phyloP scores from a whole-genome alignment of 1,140 invertebrate genomes.

The Drosophila pallidifrons region DNA sequence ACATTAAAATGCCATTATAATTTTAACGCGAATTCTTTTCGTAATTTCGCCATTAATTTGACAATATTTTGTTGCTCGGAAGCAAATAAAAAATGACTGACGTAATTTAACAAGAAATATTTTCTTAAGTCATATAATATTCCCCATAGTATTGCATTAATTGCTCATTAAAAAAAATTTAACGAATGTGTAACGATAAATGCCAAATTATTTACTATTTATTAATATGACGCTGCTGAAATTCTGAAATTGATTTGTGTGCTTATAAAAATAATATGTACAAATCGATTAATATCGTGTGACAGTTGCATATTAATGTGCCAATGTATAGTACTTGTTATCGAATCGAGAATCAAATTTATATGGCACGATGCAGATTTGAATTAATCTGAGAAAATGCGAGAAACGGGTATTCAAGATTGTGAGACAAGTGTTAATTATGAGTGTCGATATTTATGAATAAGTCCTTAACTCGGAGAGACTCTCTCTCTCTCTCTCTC shows the following conservation, averaged over 20 bases:
- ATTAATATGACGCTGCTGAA: background rate
- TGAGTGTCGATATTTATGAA: conserved; percentile 14
- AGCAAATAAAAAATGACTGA: no score
- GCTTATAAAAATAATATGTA: conserved; percentile 7
- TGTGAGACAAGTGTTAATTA: background rate
- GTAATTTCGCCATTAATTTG: background rate
- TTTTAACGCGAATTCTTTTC: background rate
- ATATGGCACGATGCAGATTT: conserved; percentile 9
- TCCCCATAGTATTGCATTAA: background rate
- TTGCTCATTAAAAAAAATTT: conserved; percentile 1
- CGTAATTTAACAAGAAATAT: background rate
- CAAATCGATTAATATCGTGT: conserved; percentile 24
- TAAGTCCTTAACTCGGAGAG: background rate
- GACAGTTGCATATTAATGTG: conserved; percentile 23
- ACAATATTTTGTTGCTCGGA: background rate
- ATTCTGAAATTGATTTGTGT: conserved; percentile 9
- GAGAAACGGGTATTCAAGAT: conserved; percentile 15
- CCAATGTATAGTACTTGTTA: conserved; percentile 24
- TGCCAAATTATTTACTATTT: background rate
- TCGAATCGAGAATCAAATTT: conserved; percentile 37
- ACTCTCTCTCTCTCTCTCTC: no score
- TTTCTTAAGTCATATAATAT: background rate
- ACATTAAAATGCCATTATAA: background rate
- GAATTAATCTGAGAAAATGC: conserved; percentile 28
- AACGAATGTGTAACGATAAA: background rate